Percentiles rank a stretch among this genome's conserved stretches.
These are phyloP conservation scores for Altica lythri DNA, from an alignment of 2,888 invertebrate species.

Conservation along the genomic window DNA sequence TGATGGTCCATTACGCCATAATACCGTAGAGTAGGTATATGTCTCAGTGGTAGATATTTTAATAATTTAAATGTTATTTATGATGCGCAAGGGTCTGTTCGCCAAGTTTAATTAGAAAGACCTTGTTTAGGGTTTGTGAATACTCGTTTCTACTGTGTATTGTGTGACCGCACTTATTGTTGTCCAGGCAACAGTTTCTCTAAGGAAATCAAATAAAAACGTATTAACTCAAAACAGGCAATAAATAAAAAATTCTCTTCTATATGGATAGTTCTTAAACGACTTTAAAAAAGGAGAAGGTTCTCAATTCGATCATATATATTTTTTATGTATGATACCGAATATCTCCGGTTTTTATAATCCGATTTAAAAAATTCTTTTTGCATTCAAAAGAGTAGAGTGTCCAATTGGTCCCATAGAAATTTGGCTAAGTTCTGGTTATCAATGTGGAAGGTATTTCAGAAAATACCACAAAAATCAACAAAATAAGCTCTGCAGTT, in stretches of 20 bases:
- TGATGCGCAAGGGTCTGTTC: constrained; percentile 18
- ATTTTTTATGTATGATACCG: no score
- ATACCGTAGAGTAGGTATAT: constrained; percentile 11
- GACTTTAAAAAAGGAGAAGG: no score
- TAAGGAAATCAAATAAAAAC: constrained; percentile 18
- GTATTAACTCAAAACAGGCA: neutral
- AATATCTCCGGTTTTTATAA: no score
- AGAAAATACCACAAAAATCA: no score
- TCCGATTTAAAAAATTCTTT: no score
- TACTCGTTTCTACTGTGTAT: constrained; percentile 11
- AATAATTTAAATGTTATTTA: constrained; percentile 29
- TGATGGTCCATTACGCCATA: constrained; percentile 11
- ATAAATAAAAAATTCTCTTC: neutral
- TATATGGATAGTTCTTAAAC: no score
- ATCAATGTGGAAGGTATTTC: no score
- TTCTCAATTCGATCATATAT: no score
- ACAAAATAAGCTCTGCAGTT: no score
- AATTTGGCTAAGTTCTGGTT: no score
- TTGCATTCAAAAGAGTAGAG: no score
- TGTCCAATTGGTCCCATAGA: no score
- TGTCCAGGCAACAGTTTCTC: constrained; percentile 13
- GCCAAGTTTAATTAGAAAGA: constrained; percentile 17
- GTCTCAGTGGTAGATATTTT: constrained; percentile 25
- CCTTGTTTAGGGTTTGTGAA: constrained; percentile 14
- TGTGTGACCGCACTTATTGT: constrained; percentile 17